phyloP scores from a whole-genome alignment of 2,113 vertebrate genomes.

The Bucco capensis region DNA sequence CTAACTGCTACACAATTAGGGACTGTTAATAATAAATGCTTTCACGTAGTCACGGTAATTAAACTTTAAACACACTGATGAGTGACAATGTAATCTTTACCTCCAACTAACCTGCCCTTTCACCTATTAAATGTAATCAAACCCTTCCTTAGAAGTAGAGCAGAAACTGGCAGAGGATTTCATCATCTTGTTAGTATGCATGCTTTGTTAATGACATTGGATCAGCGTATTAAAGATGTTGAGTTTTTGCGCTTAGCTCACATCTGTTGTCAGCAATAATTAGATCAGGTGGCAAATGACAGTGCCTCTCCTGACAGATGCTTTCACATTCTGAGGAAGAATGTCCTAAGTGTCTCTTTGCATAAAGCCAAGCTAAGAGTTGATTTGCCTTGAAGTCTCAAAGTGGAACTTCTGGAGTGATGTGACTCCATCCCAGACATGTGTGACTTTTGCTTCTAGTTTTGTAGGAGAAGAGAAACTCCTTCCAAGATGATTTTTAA shows the following conservation, averaged over 20 bases:
- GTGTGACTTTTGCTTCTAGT: neutral
- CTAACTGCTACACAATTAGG: neutral
- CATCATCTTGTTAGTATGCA: slow-evolving; percentile 40
- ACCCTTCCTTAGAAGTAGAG: neutral
- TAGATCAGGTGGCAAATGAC: slow-evolving; percentile 50
- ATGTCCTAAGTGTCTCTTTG: slow-evolving; percentile 5
- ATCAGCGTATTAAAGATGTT: slow-evolving; percentile 9
- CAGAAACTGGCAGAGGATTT: neutral
- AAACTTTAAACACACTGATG: neutral
- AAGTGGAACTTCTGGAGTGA: neutral
- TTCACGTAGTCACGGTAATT: neutral
- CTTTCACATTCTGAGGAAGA: slow-evolving; percentile 8
- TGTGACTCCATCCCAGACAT: neutral
- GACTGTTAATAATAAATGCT: neutral
- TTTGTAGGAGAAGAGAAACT: neutral
- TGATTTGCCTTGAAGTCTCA: slow-evolving; percentile 20
- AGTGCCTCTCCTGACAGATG: slow-evolving; percentile 22
- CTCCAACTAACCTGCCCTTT: slow-evolving; percentile 34
- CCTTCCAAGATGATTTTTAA: neutral
- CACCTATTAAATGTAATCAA: neutral
- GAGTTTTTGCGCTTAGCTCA: slow-evolving; percentile 1
- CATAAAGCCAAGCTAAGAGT: slow-evolving; percentile 2
- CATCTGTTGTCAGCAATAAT: slow-evolving; percentile 55
- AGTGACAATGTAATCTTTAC: neutral
- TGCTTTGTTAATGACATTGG: slow-evolving; percentile 57